Evolutionary conservation across 2,888 invertebrate genomes (phyloP).

Genomic region (Caradrina kadenii): DNA sequence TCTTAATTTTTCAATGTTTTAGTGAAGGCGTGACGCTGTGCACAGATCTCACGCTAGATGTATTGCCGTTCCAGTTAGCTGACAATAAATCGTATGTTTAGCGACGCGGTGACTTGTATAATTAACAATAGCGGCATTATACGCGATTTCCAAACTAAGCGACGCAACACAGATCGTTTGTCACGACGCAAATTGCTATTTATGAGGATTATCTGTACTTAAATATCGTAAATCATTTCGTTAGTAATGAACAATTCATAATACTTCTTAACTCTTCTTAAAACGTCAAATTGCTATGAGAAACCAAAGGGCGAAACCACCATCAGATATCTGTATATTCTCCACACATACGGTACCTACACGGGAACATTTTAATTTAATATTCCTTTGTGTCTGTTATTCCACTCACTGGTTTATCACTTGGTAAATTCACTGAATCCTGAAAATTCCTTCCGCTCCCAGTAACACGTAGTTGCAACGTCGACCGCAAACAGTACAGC

Average conservation of each 20-base stretch:
- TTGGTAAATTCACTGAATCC: slow-evolving; percentile 58
- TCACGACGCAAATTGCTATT: slow-evolving; percentile 88
- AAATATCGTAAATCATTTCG: slow-evolving; percentile 74
- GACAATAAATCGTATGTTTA: slow-evolving; percentile 89
- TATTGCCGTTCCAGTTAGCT: slow-evolving; percentile 85
- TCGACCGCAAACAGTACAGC: slow-evolving; percentile 73
- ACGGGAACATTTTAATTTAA: slow-evolving; percentile 29
- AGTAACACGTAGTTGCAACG: slow-evolving; percentile 71
- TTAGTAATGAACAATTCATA: slow-evolving; percentile 64
- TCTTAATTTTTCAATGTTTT: slow-evolving; percentile 82
- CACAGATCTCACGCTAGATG: slow-evolving; percentile 83
- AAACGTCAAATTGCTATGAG: slow-evolving; percentile 3
- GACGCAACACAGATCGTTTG: slow-evolving; percentile 84
- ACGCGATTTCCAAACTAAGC: slow-evolving; percentile 89
- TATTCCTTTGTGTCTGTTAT: slow-evolving; percentile 53
- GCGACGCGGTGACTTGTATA: slow-evolving; percentile 88
- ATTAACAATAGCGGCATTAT: slow-evolving; percentile 89
- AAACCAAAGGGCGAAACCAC: slow-evolving; percentile 21
- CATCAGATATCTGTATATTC: background rate
- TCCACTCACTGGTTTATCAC: slow-evolving; percentile 53
- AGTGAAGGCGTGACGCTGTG: slow-evolving; percentile 70
- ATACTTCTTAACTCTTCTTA: slow-evolving; percentile 42
- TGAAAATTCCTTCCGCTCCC: slow-evolving; percentile 69
- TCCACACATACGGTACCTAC: background rate
- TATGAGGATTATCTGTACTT: slow-evolving; percentile 87